Evolutionary conservation across 2,888 invertebrate species (phyloP).

Genomic region (Hartigia nigra): DNA sequence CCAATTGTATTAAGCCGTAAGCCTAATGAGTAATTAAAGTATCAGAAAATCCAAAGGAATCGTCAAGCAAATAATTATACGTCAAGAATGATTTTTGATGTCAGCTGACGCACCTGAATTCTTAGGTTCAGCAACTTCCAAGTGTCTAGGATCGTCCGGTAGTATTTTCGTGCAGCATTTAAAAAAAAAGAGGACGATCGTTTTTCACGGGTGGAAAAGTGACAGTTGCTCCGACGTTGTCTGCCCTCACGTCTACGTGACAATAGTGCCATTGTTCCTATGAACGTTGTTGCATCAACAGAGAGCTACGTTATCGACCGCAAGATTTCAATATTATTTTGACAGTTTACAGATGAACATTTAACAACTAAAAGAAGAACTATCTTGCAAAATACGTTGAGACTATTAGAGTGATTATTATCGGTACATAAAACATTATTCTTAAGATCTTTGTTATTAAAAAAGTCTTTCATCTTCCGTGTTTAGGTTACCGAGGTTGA

Average conservation of each 20-base stretch:
- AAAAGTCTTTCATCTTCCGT: background rate
- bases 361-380: background rate
- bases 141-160: constrained; percentile 34
- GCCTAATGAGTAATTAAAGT: background rate
- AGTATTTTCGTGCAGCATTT: constrained; percentile 48
- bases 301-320: background rate
- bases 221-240: constrained; percentile 55
- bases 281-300: background rate
- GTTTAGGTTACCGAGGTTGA: background rate
- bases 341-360: background rate
- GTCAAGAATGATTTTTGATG: background rate
- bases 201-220: constrained; percentile 38
- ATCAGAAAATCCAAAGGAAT: background rate
- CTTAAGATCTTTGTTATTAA: background rate
- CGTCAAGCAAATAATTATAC: background rate
- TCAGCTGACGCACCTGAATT: constrained; percentile 31
- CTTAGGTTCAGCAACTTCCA: constrained; percentile 40
- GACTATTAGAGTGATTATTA: background rate
- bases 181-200: constrained; percentile 22
- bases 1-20: background rate
- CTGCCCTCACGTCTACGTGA: constrained; percentile 46
- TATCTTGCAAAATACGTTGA: background rate
- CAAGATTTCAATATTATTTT: background rate
- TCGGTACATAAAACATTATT: background rate
- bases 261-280: constrained; percentile 24